Percentiles rank a stretch among this genome's conserved stretches.
Conservation (phyloP, 1,140 invertebrate species). For the Bilobella aurantiaca region DNA sequence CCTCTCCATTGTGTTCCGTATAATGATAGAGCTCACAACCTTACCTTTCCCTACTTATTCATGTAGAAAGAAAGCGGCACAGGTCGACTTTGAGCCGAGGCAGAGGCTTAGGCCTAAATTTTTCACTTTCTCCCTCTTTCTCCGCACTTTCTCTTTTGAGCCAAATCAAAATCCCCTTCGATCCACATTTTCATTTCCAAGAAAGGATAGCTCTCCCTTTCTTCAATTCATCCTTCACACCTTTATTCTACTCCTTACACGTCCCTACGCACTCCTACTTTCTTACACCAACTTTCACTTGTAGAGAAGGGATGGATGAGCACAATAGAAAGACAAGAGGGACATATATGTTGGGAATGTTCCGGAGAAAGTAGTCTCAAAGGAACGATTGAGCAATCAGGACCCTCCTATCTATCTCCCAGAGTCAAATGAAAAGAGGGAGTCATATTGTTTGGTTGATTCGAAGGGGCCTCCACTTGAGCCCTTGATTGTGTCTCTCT, state of each 20-base stretch:
- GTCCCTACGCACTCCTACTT: not conserved
- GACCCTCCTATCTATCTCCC: too few relatives aligned
- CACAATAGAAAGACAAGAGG: too few relatives aligned
- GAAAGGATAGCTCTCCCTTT: not conserved
- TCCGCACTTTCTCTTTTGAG: too few relatives aligned
- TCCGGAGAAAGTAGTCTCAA: not conserved
- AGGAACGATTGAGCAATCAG: not conserved
- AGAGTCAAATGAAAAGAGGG: too few relatives aligned
- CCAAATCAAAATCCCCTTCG: not conserved
- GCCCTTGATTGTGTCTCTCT: too few relatives aligned
- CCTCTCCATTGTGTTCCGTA: too few relatives aligned
- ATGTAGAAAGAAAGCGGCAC: not conserved
- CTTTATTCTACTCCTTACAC: not conserved
- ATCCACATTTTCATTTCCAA: slow-evolving; percentile 1
- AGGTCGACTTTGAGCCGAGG: not conserved
- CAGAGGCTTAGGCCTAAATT: not conserved
- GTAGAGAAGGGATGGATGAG: too few relatives aligned
- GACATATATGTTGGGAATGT: too few relatives aligned
- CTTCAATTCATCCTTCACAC: not conserved
- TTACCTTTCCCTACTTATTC: not conserved
- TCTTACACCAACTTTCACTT: not conserved
- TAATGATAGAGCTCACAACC: not conserved
- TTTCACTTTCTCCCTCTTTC: not conserved
- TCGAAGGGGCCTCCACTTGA: too few relatives aligned
- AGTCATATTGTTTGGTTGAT: too few relatives aligned